These are phyloP conservation scores for Xestoiulus laeticollis DNA, from an alignment of 2,888 invertebrate species.

Conservation along the genomic window DNA sequence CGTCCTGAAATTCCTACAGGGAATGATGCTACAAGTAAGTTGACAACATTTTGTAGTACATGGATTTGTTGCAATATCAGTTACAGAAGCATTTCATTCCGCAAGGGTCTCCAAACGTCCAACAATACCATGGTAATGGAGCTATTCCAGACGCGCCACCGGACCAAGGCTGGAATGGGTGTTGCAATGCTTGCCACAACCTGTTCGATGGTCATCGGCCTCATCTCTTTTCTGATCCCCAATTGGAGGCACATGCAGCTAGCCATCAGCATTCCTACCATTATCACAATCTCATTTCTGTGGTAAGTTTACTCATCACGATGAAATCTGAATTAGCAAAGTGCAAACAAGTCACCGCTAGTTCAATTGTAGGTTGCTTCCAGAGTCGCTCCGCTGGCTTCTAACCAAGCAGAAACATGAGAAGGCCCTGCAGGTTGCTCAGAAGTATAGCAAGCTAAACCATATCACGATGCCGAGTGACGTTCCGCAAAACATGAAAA, in stretches of 20 bases:
- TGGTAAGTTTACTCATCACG: constrained; percentile 59
- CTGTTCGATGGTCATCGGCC: constrained; percentile 64
- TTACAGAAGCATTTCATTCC: neutral
- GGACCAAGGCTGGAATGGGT: constrained; percentile 66
- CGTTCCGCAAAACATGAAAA: constrained; percentile 39
- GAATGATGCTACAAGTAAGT: constrained; percentile 65
- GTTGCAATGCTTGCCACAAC: constrained; percentile 67
- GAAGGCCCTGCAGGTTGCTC: constrained; percentile 48
- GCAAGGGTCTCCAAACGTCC: constrained; percentile 67
- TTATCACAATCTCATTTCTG: constrained; percentile 64
- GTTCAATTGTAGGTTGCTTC: constrained; percentile 52
- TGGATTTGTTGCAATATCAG: neutral
- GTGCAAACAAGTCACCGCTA: neutral
- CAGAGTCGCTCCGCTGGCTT: constrained; percentile 55
- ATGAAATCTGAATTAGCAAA: neutral
- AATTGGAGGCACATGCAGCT: constrained; percentile 69
- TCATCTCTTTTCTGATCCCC: constrained; percentile 66
- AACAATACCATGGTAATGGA: constrained; percentile 68
- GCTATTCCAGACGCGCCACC: constrained; percentile 65
- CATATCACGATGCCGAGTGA: constrained; percentile 11
- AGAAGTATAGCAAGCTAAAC: constrained; percentile 47
- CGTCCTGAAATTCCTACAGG: constrained; percentile 61
- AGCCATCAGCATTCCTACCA: constrained; percentile 66
- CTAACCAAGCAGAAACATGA: constrained; percentile 52
- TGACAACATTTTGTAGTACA: neutral